A percentile compares a stretch with the other conserved stretches of the same genome.
These are phyloP conservation scores for Drosophila austrosaltans DNA, from an alignment of 2,888 invertebrate species.

Conservation along the genomic window DNA sequence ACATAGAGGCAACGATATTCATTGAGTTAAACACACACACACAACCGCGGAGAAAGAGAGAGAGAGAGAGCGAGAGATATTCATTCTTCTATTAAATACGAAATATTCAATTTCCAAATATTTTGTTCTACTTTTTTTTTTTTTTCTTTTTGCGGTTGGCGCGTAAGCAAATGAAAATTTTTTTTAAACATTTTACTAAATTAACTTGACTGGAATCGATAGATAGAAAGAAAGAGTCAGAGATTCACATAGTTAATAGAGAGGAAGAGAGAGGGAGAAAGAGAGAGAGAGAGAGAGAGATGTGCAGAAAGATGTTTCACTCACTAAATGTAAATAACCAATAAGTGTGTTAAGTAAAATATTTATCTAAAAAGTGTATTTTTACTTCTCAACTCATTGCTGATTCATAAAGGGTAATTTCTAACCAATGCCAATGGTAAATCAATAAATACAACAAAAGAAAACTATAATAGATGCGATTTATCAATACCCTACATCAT, in stretches of 20 bases:
- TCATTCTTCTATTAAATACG: conserved; percentile 58
- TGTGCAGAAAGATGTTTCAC: neutral
- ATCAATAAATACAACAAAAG: too few relatives aligned
- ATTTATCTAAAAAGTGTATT: neutral
- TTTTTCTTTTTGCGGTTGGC: conserved; percentile 28
- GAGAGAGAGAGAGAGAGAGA: neutral
- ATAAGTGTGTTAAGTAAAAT: neutral
- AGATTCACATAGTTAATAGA: neutral
- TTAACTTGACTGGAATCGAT: neutral
- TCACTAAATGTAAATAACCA: neutral
- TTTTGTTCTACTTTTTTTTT: conserved; percentile 63
- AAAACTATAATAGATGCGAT: neutral
- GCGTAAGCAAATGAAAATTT: conserved; percentile 62
- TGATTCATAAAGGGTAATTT: neutral
- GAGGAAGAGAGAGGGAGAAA: neutral
- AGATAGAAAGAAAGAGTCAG: neutral
- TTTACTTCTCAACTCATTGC: neutral
- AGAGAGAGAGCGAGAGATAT: conserved; percentile 14
- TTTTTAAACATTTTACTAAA: conserved; percentile 60
- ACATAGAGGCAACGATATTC: conserved; percentile 14
- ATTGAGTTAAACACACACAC: conserved; percentile 18
- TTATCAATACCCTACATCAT: neutral
- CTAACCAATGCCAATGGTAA: too few relatives aligned
- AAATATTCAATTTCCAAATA: conserved; percentile 71
- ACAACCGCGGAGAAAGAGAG: neutral